Evolutionary conservation across 2,888 invertebrate genomes (phyloP), one percentile per base, ranked within the genome.

Genomic region (Pogonocherus hispidulus): DNA sequence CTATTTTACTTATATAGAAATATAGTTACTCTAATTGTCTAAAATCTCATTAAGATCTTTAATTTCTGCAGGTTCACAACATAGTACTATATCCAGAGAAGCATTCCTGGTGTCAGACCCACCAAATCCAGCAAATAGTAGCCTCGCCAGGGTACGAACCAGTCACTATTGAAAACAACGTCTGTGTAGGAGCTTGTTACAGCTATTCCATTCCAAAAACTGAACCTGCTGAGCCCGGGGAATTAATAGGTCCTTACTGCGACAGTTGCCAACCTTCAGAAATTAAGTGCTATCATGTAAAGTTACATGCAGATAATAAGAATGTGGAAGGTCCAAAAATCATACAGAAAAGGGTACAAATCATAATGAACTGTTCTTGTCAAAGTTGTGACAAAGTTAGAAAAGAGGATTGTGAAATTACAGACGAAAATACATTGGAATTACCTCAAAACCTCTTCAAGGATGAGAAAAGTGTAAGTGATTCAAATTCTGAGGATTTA

Each of bases 101-200:
- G 76, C 90, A 91, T 81, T 91, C 91, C 20, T 91, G 91, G 91
- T 92, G 92, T 81, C 90, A 91, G 79, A 90, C 90, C 16, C 90
- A 90, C 23, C 88, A 90, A 3, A 92, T 92, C 72, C 90, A 90
- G 79, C 91, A 92, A 82, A 89, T 91, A 19, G 90, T 91, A 37
- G 88, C 89, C n/a, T 88, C 89, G 81, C 89, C 90, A 1, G 90
- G 90, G 62, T 91, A 90, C 79, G 88, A 89, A 71, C 88, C 90
- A 0, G 87, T 89, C 74, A 91, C 91, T 71, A 89, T 92, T 72
- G 90, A 91, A 81, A 92, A 92, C 82, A 91, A 91, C 78, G 91
- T 92, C 3, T 92, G 92, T 80, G 91, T 92, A 11, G 92, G 92
- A 2, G 90, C 91, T 2, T 92, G 92, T 80, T 92, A 91, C 83